Evolutionary conservation across 2,888 invertebrate genomes (phyloP).

Genomic region (Plusia festucae): DNA sequence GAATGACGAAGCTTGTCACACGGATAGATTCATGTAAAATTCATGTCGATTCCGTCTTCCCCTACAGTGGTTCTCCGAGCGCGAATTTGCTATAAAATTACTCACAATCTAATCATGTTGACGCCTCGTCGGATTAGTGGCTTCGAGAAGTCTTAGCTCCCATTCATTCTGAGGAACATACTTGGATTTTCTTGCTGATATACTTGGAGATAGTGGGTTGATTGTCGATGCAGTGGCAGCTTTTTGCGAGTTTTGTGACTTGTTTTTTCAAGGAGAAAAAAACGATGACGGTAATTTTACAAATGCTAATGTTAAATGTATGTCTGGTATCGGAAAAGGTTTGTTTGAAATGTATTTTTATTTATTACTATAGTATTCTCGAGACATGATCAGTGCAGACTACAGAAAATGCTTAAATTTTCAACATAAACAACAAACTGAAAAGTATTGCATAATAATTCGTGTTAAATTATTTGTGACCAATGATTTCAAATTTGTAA

Average conservation of each 20-base stretch:
- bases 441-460: no score
- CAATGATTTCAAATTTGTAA: no score
- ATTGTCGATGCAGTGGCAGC: constrained; percentile 39
- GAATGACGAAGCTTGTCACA: constrained; percentile 79
- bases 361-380: no score
- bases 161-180: constrained; percentile 55
- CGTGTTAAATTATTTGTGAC: no score
- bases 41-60: constrained; percentile 74
- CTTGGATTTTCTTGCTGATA: constrained; percentile 55
- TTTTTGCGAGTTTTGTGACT: constrained; percentile 10
- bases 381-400: no score
- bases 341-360: neutral
- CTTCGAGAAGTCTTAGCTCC: constrained; percentile 52
- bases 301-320: neutral
- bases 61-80: constrained; percentile 66
- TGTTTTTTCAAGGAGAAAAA: neutral
- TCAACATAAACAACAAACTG: no score
- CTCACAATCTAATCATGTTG: constrained; percentile 82
- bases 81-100: constrained; percentile 84
- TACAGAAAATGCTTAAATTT: no score
- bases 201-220: constrained; percentile 36
- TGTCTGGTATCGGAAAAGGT: no score
- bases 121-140: constrained; percentile 66
- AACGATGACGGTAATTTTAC: neutral
- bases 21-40: constrained; percentile 84